Conservation (phyloP, 2,797 vertebrate species). For the Enteromius argenteus region DNA sequence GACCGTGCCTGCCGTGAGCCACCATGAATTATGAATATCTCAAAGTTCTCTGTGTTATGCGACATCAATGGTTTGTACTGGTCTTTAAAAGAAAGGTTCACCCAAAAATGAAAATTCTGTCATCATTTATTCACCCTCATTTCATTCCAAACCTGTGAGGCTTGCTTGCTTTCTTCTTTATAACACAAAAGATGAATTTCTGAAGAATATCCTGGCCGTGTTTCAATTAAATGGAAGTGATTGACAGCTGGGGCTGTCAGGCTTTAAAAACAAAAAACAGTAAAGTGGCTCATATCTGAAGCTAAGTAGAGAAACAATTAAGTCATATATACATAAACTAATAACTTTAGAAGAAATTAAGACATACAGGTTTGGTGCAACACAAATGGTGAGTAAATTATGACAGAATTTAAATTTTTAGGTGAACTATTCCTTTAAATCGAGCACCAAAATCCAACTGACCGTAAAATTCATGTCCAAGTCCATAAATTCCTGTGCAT, state of each 20-base stretch:
- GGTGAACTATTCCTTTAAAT: background rate
- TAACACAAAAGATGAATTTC: background rate
- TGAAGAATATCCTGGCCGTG: background rate
- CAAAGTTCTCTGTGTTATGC: background rate
- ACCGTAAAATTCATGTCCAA: constrained; percentile 18
- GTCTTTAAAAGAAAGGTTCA: background rate
- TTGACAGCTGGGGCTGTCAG: background rate
- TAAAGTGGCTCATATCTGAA: background rate
- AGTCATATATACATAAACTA: background rate
- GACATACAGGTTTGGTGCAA: background rate
- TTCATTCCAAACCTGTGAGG: background rate
- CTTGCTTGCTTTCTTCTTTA: background rate
- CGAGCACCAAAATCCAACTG: background rate
- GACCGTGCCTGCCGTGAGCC: constrained; percentile 2
- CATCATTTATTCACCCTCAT: background rate
- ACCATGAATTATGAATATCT: constrained; percentile 19
- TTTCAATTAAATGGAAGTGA: background rate
- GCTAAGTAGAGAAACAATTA: background rate
- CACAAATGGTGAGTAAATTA: background rate
- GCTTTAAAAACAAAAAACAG: background rate
- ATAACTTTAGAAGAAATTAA: background rate
- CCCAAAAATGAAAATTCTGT: background rate
- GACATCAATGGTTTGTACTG: constrained; percentile 22
- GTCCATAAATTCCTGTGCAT: constrained; percentile 28
- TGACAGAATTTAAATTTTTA: background rate